Evolutionary conservation across 2,797 vertebrate species (phyloP).

Genomic region (Miichthys miiuy): DNA sequence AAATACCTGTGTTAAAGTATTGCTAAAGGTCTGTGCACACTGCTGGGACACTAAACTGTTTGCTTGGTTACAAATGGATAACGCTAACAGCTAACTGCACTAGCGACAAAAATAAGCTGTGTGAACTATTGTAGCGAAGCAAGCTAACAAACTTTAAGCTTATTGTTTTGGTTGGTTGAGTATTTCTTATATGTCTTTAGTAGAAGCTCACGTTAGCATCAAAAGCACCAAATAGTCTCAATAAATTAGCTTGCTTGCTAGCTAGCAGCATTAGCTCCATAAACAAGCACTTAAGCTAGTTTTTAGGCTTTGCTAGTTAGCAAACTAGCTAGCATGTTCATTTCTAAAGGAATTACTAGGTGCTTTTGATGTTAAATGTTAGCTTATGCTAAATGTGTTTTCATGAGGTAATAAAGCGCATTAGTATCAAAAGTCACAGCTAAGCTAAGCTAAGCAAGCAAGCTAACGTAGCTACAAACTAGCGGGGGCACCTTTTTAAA

Average conservation of each 20-base stretch:
- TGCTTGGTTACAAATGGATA: slow-evolving; percentile 1
- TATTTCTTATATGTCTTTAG: background rate
- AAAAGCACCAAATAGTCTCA: background rate
- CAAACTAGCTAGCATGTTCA: background rate
- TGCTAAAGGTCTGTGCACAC: background rate
- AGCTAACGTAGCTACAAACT: background rate
- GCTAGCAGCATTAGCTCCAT: background rate
- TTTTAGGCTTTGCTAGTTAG: background rate
- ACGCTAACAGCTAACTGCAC: background rate
- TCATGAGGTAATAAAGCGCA: background rate
- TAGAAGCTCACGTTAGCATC: background rate
- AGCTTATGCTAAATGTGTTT: background rate
- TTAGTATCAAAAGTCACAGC: background rate
- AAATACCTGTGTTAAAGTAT: background rate
- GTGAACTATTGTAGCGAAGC: background rate
- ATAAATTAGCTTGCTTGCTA: background rate
- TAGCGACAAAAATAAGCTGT: background rate
- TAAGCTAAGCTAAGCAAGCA: too few species aligned
- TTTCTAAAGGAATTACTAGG: background rate
- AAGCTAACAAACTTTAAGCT: background rate
- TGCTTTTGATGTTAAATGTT: background rate
- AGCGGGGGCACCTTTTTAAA: background rate
- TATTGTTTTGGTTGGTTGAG: background rate
- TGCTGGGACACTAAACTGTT: background rate
- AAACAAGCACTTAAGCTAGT: background rate